Evolutionary conservation across 2,113 vertebrate species (phyloP), one percentile per base, ranked within the genome.

Genomic region (Vidua chalybeata): DNA sequence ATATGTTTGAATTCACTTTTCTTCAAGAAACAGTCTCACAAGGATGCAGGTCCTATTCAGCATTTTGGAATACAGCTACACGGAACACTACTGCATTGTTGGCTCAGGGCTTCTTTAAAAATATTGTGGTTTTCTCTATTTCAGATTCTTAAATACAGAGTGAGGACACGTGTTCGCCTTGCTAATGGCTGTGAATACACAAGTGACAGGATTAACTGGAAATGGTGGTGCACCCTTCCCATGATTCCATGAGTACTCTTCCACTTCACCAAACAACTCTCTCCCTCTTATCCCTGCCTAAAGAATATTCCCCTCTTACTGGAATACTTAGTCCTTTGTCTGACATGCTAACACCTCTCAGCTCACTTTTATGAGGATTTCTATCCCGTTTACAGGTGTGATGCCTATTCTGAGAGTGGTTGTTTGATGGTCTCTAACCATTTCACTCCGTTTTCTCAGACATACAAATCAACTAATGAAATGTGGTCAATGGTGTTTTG

Each of bases 331-430:
- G 7, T 56, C 13, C 9, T 63, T n/a, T 3, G 1, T 7, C 26
- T 63, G 43, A 69, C 35, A 51, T n/a, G 15, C 35, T 35, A 35
- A 35, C 35, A 35, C 35, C 35, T 35, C 35, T 35, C 35, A 35
- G 35, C 41, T 67, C 30, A 33, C 23, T 51, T 87, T 51, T 45
- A 30, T 8, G 26, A 58, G 19, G 41, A 33, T 21, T 4, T 37
- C 18, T 46, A 28, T 33, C 4, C 7, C 0, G 0, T 67, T 67
- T 39, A 58, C 15, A 13, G 33, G 17, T 23, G 11, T 33, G 24
- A 43, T 31, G 9, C 6, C 3, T 59, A 22, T 73, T 85, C n/a
- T 43, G 13, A 74, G 39, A 73, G 21, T 48, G 15, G 10, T 54
- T 59, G 59, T 18, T 85, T 74, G 18, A 31, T 23, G 18, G 11